Percentiles rank a stretch among this genome's conserved stretches.
Conservation (phyloP, 2,113 vertebrate genomes). For the Puma concolor region DNA sequence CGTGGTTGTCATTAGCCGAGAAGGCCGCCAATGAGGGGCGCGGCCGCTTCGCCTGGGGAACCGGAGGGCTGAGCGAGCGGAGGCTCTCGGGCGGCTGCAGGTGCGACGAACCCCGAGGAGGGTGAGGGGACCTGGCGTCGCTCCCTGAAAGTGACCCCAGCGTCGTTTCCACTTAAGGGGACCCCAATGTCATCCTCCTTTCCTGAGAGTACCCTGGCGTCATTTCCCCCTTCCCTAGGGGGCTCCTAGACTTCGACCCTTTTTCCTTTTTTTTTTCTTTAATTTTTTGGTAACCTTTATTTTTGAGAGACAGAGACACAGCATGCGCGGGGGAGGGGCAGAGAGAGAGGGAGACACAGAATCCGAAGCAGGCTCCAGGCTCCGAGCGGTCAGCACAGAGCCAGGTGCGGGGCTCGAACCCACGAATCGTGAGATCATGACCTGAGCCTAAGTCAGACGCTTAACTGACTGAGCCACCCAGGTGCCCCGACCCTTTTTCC, state of each 20-base stretch:
- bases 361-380: no score
- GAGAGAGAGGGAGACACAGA: no score
- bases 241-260: background rate
- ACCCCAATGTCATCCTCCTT: background rate
- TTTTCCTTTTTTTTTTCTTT: background rate
- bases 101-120: no score
- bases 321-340: no score
- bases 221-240: background rate
- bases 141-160: background rate
- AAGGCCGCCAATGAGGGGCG: background rate
- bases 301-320: no score
- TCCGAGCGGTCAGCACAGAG: no score
- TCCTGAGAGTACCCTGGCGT: background rate
- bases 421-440: no score
- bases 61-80: rapidly evolving
- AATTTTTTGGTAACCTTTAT: no score
- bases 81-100: rapidly evolving
- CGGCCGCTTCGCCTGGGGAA: no score
- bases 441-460: no score
- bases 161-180: background rate
- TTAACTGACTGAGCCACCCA: no score
- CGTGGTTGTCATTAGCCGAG: background rate
- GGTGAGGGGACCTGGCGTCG: background rate
- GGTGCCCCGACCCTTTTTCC: background rate
- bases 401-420: no score